Evolutionary conservation across 2,113 vertebrate genomes (phyloP), one percentile per base, ranked within the genome.

Genomic region (Hemiscyllium ocellatum): DNA sequence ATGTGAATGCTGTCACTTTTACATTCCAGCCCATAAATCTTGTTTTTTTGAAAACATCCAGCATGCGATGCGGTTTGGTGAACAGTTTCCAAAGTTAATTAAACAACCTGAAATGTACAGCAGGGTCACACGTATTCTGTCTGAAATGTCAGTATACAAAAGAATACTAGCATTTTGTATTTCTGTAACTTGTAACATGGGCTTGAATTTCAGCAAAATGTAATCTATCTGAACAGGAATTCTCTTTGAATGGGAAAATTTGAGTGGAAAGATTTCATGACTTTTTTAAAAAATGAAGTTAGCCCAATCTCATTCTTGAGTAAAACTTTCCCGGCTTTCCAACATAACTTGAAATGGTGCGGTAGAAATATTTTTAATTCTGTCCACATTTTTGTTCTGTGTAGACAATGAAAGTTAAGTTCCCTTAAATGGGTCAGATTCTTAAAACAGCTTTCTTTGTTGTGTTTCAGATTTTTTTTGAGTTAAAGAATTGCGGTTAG

Each of bases 1-100:
- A 24, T 94, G 93, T 94, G 68, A 70, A 94, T 70, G 91, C 69
- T 95, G 94, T 95, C 94, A 95, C 94, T 29, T 95, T 95, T 72
- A 33, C 68, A 95, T 95, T 95, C 94, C 68, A 95, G 24, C 94
- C 69, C 69, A 95, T 72, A 95, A 95, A 72, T 95, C 69, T 47
- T 95, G 2, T 33, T 33, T 33, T 24, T 61, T 61, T 68, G 65
- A 65, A 68, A 72, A 29, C 72, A 52, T 72, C 47, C 37, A 95
- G 94, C 42, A 24, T 13, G 68, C 5, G 66, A 94, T 29, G 56
- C 47, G 24, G 94, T 95, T 95, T 95, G 26, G 69, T 95, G 24
- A 52, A 52, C 94, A 95, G 94, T 70, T 95, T 95, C 94, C 42
- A 95, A 95, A 95, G 61, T 70, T 94, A 94, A 69, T 68, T 69